Evolutionary conservation across 2,888 invertebrate genomes (phyloP).

Genomic region (Amaurobius ferox): DNA sequence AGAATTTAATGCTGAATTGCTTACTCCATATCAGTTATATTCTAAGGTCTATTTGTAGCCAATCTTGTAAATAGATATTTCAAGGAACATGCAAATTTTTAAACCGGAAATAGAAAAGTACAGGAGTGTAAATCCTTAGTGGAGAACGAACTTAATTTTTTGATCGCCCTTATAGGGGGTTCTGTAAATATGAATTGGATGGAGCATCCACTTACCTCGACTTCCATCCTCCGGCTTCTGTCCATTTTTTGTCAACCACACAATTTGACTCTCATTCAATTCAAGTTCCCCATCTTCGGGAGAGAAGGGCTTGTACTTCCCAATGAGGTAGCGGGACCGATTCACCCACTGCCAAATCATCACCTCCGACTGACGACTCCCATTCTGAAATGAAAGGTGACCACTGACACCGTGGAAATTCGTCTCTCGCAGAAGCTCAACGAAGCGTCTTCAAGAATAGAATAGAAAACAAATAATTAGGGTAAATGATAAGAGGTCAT

Average conservation of each 20-base stretch:
- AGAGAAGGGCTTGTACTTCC: slow-evolving; percentile 76
- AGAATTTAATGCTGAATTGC: no score
- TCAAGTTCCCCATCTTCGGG: slow-evolving; percentile 76
- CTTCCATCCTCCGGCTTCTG: slow-evolving; percentile 83
- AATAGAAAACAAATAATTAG: no score
- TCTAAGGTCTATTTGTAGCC: no score
- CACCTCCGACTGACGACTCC: slow-evolving; percentile 81
- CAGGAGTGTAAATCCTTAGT: no score
- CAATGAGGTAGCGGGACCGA: slow-evolving; percentile 76
- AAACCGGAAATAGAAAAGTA: no score
- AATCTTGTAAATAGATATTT: no score
- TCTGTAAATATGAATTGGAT: no score
- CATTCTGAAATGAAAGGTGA: slow-evolving; percentile 82
- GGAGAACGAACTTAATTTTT: no score
- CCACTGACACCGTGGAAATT: slow-evolving; percentile 87
- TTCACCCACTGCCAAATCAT: slow-evolving; percentile 77
- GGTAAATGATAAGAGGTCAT: no score
- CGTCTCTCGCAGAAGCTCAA: slow-evolving; percentile 82
- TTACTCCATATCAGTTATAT: no score
- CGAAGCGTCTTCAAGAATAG: slow-evolving; percentile 80
- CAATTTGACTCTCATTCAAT: slow-evolving; percentile 81
- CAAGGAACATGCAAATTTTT: no score
- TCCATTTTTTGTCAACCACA: slow-evolving; percentile 84
- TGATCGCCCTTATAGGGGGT: no score
- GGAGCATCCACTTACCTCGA: slow-evolving; percentile 55